phyloP scores from a whole-genome alignment of 1,140 invertebrate genomes.

The Scaptomyza hsui region DNA sequence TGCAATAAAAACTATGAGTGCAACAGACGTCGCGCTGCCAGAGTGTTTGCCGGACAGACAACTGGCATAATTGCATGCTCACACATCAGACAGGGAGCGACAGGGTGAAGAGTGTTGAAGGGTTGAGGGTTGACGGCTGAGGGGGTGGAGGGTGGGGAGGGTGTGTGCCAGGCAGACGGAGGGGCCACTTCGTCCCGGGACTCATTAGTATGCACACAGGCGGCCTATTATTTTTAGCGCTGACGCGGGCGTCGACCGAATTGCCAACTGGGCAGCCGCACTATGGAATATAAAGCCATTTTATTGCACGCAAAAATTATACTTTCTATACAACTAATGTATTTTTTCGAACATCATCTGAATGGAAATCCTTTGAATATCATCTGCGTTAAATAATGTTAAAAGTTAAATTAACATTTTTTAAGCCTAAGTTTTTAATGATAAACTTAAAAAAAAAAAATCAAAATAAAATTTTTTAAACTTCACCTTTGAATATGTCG shows the following conservation, averaged over 20 bases:
- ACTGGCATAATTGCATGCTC: slow-evolving; percentile 65
- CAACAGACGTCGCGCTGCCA: slow-evolving; percentile 40
- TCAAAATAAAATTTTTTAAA: too few relatives aligned
- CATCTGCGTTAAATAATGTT: too few relatives aligned
- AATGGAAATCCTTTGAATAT: too few relatives aligned
- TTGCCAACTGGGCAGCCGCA: slow-evolving; percentile 2
- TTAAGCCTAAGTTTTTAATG: too few relatives aligned
- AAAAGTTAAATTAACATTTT: too few relatives aligned
- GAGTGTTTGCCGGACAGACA: slow-evolving; percentile 27
- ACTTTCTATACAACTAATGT: too few relatives aligned
- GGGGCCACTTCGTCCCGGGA: slow-evolving; percentile 40
- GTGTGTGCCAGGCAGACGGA: background rate
- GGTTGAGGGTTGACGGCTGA: too few relatives aligned
- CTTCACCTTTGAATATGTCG: too few relatives aligned
- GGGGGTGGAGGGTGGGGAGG: background rate
- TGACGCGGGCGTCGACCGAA: slow-evolving; percentile 50
- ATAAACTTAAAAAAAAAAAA: too few relatives aligned
- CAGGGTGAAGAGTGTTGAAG: too few relatives aligned
- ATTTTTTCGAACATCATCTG: too few relatives aligned
- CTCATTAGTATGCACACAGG: slow-evolving; percentile 79
- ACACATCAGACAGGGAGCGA: slow-evolving; percentile 17
- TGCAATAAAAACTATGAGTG: slow-evolving; percentile 9
- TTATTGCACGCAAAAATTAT: background rate
- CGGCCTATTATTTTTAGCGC: slow-evolving; percentile 79
- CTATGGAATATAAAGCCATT: background rate